Percentiles rank a stretch among this genome's conserved stretches.
Conservation (phyloP, 2,888 invertebrate species). For the Leucania comma region DNA sequence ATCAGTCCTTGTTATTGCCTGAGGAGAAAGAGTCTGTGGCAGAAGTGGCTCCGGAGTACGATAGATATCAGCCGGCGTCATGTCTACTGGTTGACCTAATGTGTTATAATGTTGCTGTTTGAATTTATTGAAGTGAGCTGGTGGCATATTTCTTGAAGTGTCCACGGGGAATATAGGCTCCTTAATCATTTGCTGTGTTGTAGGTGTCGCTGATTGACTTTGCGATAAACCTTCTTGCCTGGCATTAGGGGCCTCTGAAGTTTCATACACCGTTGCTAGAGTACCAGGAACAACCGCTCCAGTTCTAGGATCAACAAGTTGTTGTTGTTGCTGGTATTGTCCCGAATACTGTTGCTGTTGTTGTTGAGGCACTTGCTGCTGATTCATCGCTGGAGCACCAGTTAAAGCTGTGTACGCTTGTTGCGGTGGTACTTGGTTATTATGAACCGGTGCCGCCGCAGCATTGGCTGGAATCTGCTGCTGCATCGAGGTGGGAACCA, state of each 20-base stretch:
- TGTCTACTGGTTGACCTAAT: slow-evolving; percentile 83
- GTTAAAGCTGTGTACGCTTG: slow-evolving; percentile 67
- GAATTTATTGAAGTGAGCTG: slow-evolving; percentile 42
- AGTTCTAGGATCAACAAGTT: slow-evolving; percentile 65
- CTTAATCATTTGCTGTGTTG: slow-evolving; percentile 65
- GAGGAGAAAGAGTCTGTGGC: slow-evolving; percentile 83
- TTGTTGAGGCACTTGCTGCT: slow-evolving; percentile 59
- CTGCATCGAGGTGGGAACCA: slow-evolving; percentile 18
- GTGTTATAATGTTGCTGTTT: slow-evolving; percentile 75
- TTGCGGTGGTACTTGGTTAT: slow-evolving; percentile 55
- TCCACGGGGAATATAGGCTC: slow-evolving; percentile 82
- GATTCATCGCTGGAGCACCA: slow-evolving; percentile 58
- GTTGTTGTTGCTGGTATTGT: slow-evolving; percentile 49
- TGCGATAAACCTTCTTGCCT: slow-evolving; percentile 24
- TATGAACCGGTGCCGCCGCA: slow-evolving; percentile 51
- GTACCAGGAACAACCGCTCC: slow-evolving; percentile 53
- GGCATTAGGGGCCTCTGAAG: slow-evolving; percentile 47
- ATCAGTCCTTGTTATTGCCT: slow-evolving; percentile 61
- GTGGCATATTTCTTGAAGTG: slow-evolving; percentile 67
- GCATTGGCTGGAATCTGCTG: slow-evolving; percentile 16
- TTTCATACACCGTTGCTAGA: slow-evolving; percentile 64
- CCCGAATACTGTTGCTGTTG: slow-evolving; percentile 59
- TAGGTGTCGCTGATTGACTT: slow-evolving; percentile 16
- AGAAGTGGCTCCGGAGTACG: slow-evolving; percentile 68
- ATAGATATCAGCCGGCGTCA: slow-evolving; percentile 76